phyloP scores from a whole-genome alignment of 2,888 invertebrate species.

The Drosophila rubida region DNA sequence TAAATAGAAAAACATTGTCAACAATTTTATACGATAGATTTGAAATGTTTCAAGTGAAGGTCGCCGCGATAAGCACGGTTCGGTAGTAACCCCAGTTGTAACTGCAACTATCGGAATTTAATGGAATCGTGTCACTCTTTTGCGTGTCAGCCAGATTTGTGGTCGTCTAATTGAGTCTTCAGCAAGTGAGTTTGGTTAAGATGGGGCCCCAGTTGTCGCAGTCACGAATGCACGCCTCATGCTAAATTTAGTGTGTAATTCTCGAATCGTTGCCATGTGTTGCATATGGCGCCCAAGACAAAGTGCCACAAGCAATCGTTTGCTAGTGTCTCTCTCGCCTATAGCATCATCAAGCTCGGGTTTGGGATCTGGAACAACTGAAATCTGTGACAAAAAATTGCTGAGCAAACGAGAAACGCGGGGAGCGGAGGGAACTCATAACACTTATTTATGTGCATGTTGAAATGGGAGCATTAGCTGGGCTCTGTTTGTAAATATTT shows the following conservation, averaged over 20 bases:
- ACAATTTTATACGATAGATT: background rate
- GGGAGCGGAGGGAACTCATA: slow-evolving; percentile 56
- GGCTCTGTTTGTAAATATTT: slow-evolving; percentile 79
- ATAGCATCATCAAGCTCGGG: slow-evolving; percentile 24
- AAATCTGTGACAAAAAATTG: slow-evolving; percentile 72
- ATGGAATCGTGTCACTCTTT: slow-evolving; percentile 50
- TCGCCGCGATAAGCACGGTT: background rate
- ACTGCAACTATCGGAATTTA: slow-evolving; percentile 32
- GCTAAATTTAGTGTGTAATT: slow-evolving; percentile 83
- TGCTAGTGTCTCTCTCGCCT: slow-evolving; percentile 18
- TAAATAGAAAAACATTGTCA: too few relatives aligned
- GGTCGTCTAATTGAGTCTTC: slow-evolving; percentile 67
- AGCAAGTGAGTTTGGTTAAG: slow-evolving; percentile 17
- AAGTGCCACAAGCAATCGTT: slow-evolving; percentile 58
- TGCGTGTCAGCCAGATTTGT: slow-evolving; percentile 69
- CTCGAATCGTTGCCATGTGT: slow-evolving; percentile 81
- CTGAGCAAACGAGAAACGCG: background rate
- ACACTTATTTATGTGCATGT: slow-evolving; percentile 81
- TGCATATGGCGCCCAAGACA: slow-evolving; percentile 55
- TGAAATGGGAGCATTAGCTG: slow-evolving; percentile 82
- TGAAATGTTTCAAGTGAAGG: too few relatives aligned
- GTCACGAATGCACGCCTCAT: slow-evolving; percentile 1
- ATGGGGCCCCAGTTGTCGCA: background rate
- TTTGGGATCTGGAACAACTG: slow-evolving; percentile 29
- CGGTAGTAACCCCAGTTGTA: background rate